These are phyloP conservation scores for Xiphophorus birchmanni DNA, from an alignment of 2,797 vertebrate genomes.

Conservation along the genomic window DNA sequence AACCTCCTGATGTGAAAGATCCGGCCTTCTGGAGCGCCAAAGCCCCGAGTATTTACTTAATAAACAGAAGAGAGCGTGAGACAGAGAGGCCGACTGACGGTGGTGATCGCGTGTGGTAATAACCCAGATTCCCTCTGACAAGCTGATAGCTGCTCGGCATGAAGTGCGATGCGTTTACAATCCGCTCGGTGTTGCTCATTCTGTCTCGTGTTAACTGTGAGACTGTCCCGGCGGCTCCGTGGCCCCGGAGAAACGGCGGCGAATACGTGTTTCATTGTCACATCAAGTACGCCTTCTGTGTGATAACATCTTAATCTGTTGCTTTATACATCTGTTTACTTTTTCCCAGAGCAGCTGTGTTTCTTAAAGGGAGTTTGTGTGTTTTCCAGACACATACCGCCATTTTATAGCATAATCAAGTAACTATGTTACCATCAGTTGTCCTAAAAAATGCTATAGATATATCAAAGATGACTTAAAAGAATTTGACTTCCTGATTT, in stretches of 20 bases:
- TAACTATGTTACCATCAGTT: too few species aligned
- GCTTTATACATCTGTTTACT: constrained; percentile 7
- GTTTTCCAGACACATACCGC: too few species aligned
- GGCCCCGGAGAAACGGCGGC: constrained; percentile 16
- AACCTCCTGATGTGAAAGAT: constrained; percentile 30
- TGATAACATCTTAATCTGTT: constrained; percentile 22
- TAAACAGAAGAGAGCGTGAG: constrained; percentile 31
- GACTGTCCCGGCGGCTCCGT: constrained; percentile 13
- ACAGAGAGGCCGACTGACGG: constrained; percentile 23
- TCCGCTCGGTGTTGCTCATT: constrained; percentile 30
- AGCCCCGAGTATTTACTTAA: constrained; percentile 58
- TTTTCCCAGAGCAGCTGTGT: not conserved
- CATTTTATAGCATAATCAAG: too few species aligned
- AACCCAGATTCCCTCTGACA: constrained; percentile 45
- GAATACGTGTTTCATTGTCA: constrained; percentile 42
- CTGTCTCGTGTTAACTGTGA: constrained; percentile 25
- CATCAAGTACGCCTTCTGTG: constrained; percentile 19
- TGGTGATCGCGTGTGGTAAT: constrained; percentile 27
- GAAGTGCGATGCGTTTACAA: constrained; percentile 43
- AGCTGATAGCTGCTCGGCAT: constrained; percentile 33
- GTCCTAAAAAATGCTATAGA: too few species aligned
- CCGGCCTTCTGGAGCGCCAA: constrained; percentile 17
- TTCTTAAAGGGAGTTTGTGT: not conserved
- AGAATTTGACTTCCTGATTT: too few species aligned
- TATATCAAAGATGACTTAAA: too few species aligned